Base-by-base conservation (phyloP, 1,140 invertebrate species). In the Macrobrachium rosenbergii region DNA sequence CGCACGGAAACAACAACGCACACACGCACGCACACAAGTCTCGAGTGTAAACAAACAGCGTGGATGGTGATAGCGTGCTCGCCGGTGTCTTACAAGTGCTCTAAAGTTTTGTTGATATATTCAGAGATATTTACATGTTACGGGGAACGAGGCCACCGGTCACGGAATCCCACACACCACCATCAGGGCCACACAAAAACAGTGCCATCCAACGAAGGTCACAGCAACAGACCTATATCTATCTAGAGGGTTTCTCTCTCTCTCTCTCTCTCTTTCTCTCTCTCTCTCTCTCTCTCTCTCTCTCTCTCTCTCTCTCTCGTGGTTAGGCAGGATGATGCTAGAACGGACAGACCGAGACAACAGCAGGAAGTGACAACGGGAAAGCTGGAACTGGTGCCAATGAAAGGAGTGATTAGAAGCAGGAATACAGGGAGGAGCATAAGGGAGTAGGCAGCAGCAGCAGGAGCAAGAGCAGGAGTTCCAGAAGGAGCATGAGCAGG, bases 401-500 rank as follows among this genome's bases (percentile, higher is more conserved):
- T 52, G 52, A 52, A 52, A 12, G 52, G 52, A 12, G 52, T 52
- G 7, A 52, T 52, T 52, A 52, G 28, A 75, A 43, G 72, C 72
- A 75, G 72, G 23, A 16, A 16, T 23, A 37, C 23, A 37, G 28
- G 72, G 72, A 23, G 45, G n/a, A 37, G 72, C 28, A 23, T 23
- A 23, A 21, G 45, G 72, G 28, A n/a, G 7, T 37, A 43, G 23
- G 21, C 21, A 12, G 64, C 59, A 76, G 73, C 23, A 76, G 73
- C 43, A 45, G 64, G 0, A 23, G 12, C 7, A 59, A 28, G 10
- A 67, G 52, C 23, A 67, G 59, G 28, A 85, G 72, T n/a, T 45
- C 43, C 37, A 85, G 83, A 17, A 82, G 59, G 85, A 80, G 69
- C 85, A 87, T 87, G 78, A 87, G 85, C 69, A 80, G 83, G 83